Percentiles rank a stretch among this genome's conserved stretches.
Evolutionary conservation across 2,113 vertebrate species (phyloP).

Genomic region (Lutjanus erythropterus): DNA sequence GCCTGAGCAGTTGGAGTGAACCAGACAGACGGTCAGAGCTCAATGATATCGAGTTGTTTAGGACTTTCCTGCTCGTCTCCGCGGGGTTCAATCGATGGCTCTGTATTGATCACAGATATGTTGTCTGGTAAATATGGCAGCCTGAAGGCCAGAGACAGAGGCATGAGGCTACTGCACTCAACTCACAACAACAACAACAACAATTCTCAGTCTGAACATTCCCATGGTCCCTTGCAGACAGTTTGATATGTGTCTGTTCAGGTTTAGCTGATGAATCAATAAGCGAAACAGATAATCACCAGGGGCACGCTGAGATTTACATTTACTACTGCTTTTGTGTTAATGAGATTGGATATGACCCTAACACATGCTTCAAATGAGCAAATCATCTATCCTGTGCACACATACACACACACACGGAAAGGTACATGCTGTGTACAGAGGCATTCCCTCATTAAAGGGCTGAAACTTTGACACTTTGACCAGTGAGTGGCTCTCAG

Average conservation of each 20-base stretch:
- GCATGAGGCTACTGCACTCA: background rate
- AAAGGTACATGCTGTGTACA: background rate
- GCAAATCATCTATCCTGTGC: background rate
- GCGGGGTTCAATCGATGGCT: slow-evolving; percentile 42
- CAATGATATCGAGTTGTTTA: slow-evolving; percentile 63
- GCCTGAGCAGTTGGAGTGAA: background rate
- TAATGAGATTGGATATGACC: slow-evolving; percentile 6
- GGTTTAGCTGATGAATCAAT: slow-evolving; percentile 22
- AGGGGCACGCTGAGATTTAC: slow-evolving; percentile 11
- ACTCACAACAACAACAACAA: slow-evolving; percentile 17
- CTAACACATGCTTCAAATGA: slow-evolving; percentile 4
- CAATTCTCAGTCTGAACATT: background rate
- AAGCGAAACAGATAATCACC: background rate
- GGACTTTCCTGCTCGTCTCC: slow-evolving; percentile 20
- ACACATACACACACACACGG: background rate
- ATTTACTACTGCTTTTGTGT: background rate
- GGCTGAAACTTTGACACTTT: slow-evolving; percentile 33
- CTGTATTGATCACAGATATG: slow-evolving; percentile 48
- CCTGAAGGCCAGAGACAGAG: background rate
- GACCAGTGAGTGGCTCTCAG: slow-evolving; percentile 23
- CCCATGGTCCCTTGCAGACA: background rate
- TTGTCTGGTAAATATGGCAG: slow-evolving; percentile 25
- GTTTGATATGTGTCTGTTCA: background rate
- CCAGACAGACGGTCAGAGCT: slow-evolving; percentile 39
- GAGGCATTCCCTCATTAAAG: slow-evolving; percentile 38